A percentile compares a stretch with the other conserved stretches of the same genome.
These are phyloP conservation scores for Gouania willdenowi DNA, from an alignment of 2,797 vertebrate genomes.

Conservation along the genomic window DNA sequence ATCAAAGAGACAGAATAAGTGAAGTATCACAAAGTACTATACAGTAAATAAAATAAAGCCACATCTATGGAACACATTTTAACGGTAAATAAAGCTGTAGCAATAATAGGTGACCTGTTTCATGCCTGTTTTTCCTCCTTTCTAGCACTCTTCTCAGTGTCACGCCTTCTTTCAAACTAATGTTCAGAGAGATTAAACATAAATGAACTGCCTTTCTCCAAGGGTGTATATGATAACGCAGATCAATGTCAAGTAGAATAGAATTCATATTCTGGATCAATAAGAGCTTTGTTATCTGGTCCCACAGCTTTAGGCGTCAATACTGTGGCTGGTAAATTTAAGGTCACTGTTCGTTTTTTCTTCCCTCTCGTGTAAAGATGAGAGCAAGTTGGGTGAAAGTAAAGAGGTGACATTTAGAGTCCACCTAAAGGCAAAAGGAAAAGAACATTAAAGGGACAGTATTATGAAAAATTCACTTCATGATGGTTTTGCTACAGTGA, in stretches of 20 bases:
- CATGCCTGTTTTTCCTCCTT: too few relatives aligned
- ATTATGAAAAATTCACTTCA: too few relatives aligned
- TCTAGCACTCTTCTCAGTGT: constrained; percentile 24
- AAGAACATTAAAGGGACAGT: too few relatives aligned
- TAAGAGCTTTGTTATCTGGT: constrained; percentile 6
- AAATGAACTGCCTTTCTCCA: constrained; percentile 30
- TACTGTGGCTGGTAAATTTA: constrained; percentile 7
- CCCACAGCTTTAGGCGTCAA: constrained; percentile 1
- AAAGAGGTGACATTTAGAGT: background rate
- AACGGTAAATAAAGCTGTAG: too few relatives aligned
- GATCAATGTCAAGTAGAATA: constrained; percentile 35
- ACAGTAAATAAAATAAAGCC: too few relatives aligned
- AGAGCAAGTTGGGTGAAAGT: background rate
- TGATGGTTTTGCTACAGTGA: too few relatives aligned
- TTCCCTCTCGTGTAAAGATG: background rate
- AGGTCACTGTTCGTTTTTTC: constrained; percentile 2
- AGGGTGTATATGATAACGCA: constrained; percentile 22
- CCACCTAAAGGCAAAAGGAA: background rate
- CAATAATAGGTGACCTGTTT: too few relatives aligned
- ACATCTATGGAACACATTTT: too few relatives aligned
- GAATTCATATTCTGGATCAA: constrained; percentile 35
- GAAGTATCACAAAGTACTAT: too few relatives aligned
- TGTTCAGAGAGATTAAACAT: constrained; percentile 29
- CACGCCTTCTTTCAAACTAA: constrained; percentile 22
- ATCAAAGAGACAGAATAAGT: too few relatives aligned